phyloP scores from a whole-genome alignment of 2,113 vertebrate genomes.

The Semnopithecus entellus region DNA sequence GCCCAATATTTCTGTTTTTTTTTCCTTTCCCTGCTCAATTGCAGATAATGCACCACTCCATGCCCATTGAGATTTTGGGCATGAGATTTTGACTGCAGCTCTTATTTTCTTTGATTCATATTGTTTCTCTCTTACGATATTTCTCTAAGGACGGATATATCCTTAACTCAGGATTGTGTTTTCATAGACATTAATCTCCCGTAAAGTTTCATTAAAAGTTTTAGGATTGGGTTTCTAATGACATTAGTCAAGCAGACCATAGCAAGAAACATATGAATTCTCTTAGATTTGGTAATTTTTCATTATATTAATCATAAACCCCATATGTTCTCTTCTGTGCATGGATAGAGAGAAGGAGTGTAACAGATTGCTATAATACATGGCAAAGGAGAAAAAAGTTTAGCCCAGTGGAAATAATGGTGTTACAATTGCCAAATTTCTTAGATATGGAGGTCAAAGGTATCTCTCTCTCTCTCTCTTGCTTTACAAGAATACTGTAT shows the following conservation, averaged over 20 bases:
- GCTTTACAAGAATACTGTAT: background rate
- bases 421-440: background rate
- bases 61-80: background rate
- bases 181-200: background rate
- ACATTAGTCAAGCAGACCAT: background rate
- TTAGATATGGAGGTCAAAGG: background rate
- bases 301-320: background rate
- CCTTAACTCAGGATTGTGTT: background rate
- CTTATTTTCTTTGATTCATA: conserved; percentile 30
- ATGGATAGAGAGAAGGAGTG: background rate
- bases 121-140: background rate
- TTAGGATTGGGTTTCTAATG: background rate
- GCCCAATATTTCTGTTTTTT: background rate
- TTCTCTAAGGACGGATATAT: background rate
- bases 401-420: background rate
- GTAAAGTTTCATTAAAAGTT: conserved; percentile 6
- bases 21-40: background rate
- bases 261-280: conserved; percentile 3
- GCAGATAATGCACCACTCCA: background rate
- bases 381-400: background rate
- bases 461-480: background rate
- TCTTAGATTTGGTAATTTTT: conserved; percentile 35
- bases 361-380: background rate
- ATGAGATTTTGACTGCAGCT: background rate
- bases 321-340: background rate